Evolutionary conservation across 2,888 invertebrate genomes (phyloP).

Genomic region (Penaeus monodon): DNA sequence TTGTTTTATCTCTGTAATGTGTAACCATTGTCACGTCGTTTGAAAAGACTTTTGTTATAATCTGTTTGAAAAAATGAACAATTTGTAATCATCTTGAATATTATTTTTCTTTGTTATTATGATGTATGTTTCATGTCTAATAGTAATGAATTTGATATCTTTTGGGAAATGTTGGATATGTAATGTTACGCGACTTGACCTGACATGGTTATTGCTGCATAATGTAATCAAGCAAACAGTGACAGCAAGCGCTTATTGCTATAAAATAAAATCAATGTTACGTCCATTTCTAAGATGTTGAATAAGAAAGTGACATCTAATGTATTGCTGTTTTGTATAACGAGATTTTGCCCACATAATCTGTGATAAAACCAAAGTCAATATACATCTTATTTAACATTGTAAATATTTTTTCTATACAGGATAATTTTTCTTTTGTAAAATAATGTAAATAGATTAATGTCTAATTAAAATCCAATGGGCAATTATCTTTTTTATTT

Average conservation of each 20-base stretch:
- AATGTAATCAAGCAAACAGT: constrained; percentile 23
- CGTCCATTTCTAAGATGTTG: constrained; percentile 38
- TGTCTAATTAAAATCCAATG: no score
- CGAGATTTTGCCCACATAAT: constrained; percentile 49
- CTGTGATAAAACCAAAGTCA: constrained; percentile 62
- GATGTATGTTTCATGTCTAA: neutral
- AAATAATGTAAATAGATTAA: constrained; percentile 26
- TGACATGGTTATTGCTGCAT: constrained; percentile 26
- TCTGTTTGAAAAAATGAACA: no score
- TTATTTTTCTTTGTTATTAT: no score
- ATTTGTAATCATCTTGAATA: no score
- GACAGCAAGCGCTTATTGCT: constrained; percentile 23
- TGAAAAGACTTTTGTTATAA: no score
- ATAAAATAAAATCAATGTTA: constrained; percentile 31
- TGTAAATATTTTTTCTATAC: constrained; percentile 60
- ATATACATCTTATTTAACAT: constrained; percentile 54
- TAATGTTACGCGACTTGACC: neutral
- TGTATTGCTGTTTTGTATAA: constrained; percentile 36
- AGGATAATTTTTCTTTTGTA: constrained; percentile 47
- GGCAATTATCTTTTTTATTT: no score
- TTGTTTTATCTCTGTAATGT: no score
- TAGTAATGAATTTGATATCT: neutral
- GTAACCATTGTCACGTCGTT: no score
- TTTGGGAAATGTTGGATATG: neutral
- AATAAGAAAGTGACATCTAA: constrained; percentile 18